These are phyloP conservation scores for Acanthaster planci DNA, from an alignment of 35 echinoderm and acorn worm genomes.

Conservation along the genomic window DNA sequence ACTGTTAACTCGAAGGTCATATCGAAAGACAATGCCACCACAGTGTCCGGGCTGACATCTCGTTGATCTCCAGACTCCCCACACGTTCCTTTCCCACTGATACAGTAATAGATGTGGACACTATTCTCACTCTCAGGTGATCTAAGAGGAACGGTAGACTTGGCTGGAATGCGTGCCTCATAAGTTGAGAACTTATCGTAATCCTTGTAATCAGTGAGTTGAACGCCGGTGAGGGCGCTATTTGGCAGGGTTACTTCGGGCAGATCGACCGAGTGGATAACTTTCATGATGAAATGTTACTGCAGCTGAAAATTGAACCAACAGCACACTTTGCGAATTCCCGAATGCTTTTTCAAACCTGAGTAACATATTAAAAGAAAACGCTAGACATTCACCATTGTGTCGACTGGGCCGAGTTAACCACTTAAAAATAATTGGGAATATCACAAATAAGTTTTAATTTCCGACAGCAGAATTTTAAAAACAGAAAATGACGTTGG, in stretches of 20 bases:
- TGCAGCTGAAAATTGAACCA: neutral
- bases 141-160: neutral
- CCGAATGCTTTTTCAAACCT: too few species aligned
- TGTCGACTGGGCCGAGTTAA: too few species aligned
- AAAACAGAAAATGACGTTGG: too few species aligned
- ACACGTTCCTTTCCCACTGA: neutral
- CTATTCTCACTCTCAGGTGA: neutral
- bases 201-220: neutral
- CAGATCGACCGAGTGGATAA: neutral
- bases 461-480: too few species aligned
- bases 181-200: neutral
- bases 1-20: conserved; percentile 8
- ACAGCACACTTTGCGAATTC: neutral
- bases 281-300: neutral
- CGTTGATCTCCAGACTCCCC: neutral
- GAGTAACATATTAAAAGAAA: too few species aligned
- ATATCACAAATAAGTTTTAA: too few species aligned
- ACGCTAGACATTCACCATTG: too few species aligned
- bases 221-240: conserved; percentile 18
- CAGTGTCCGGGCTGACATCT: neutral
- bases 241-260: neutral
- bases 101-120: conserved; percentile 16
- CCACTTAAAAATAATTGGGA: too few species aligned
- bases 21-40: conserved; percentile 21
- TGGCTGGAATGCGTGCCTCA: neutral